phyloP scores from a whole-genome alignment of 2,113 vertebrate genomes.

The Brachyhypopomus occidentalis region DNA sequence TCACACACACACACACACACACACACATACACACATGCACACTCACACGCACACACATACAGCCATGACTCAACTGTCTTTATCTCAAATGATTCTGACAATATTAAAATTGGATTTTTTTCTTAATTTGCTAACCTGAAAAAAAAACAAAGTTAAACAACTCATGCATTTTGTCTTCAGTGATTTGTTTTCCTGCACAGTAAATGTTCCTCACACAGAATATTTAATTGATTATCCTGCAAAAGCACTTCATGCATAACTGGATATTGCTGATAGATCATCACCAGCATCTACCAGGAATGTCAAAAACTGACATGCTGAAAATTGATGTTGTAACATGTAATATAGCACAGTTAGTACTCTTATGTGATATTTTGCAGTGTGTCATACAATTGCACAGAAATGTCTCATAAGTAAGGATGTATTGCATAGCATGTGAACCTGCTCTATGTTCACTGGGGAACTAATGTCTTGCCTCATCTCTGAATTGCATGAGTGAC shows the following conservation, averaged over 20 bases:
- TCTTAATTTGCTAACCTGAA: too few relatives aligned
- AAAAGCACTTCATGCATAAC: too few relatives aligned
- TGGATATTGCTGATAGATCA: background rate
- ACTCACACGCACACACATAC: background rate
- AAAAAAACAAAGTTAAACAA: too few relatives aligned
- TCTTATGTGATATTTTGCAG: background rate
- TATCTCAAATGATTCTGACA: too few relatives aligned
- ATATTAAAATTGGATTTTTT: too few relatives aligned
- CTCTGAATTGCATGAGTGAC: constrained; percentile 9
- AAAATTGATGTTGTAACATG: background rate
- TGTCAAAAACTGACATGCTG: background rate
- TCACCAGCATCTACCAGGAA: background rate
- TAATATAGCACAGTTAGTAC: constrained; percentile 6
- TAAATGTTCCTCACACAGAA: too few relatives aligned
- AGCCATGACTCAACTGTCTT: background rate
- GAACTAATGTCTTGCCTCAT: constrained; percentile 36
- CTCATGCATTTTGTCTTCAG: too few relatives aligned
- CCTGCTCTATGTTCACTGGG: constrained; percentile 1
- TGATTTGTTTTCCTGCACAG: too few relatives aligned
- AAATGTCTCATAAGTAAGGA: constrained; percentile 8
- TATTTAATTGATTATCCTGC: too few relatives aligned
- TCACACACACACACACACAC: too few relatives aligned
- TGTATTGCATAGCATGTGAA: constrained; percentile 24
- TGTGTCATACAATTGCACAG: background rate
- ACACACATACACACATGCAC: constrained; percentile 6